phyloP scores from a whole-genome alignment of 1,140 invertebrate genomes.

The Ptiloglossa arizonensis region DNA sequence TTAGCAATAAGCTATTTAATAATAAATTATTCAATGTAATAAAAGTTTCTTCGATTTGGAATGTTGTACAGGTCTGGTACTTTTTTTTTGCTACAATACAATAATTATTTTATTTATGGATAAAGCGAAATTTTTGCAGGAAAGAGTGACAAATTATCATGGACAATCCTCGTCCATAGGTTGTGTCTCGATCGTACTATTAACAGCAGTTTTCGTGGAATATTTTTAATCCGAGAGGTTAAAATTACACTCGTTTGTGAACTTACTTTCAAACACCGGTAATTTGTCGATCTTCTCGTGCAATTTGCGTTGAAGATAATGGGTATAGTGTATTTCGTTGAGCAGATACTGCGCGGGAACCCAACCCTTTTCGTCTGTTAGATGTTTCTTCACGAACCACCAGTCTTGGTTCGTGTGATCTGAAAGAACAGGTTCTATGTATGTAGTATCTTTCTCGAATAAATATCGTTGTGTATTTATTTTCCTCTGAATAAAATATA shows the following conservation, averaged over 20 bases:
- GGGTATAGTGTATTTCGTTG: slow-evolving; percentile 90
- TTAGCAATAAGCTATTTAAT: no score
- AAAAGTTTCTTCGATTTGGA: no score
- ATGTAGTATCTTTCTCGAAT: not conserved
- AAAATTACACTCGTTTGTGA: no score
- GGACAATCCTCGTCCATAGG: no score
- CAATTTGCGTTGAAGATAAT: slow-evolving; percentile 93
- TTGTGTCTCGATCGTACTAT: no score
- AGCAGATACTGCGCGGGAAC: slow-evolving; percentile 94
- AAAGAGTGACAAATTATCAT: no score
- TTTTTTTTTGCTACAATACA: no score
- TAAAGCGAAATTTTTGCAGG: no score
- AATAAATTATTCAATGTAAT: no score
- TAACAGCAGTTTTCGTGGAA: not conserved
- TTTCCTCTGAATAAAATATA: not conserved
- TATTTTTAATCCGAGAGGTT: not conserved
- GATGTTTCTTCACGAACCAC: slow-evolving; percentile 95
- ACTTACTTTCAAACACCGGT: slow-evolving; percentile 95
- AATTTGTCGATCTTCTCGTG: slow-evolving; percentile 95
- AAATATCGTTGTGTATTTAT: not conserved
- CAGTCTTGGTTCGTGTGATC: slow-evolving; percentile 91
- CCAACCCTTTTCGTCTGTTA: slow-evolving; percentile 95
- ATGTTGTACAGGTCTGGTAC: no score
- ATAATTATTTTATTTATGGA: no score
- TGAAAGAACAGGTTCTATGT: slow-evolving; percentile 63